These are phyloP conservation scores for Lota lota DNA, from an alignment of 2,113 vertebrate species.

Conservation along the genomic window DNA sequence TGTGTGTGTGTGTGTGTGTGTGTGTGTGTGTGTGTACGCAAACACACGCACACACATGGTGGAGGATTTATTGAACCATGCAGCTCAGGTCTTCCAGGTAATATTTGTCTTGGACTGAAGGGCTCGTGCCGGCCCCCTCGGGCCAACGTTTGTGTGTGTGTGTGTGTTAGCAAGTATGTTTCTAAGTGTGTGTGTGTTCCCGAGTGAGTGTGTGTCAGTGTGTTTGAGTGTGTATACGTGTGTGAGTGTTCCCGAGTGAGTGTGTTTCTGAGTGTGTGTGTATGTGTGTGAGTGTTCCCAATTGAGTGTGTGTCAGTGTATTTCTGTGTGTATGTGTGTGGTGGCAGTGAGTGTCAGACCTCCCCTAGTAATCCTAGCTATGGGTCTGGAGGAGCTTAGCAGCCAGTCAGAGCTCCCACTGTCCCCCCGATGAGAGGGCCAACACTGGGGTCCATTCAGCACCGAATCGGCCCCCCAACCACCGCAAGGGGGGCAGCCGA, in stretches of 20 bases:
- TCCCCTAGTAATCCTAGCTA: constrained; percentile 24
- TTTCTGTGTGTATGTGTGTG: background rate
- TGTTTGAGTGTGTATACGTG: too few species aligned
- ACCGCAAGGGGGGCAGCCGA: constrained; percentile 10
- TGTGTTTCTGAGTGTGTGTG: too few species aligned
- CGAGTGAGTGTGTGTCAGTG: too few species aligned
- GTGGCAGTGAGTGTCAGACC: constrained; percentile 34
- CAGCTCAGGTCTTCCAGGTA: constrained; percentile 31
- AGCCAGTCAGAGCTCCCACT: constrained; percentile 46
- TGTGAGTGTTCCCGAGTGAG: too few species aligned
- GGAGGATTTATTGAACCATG: constrained; percentile 19
- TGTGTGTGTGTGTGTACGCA: background rate
- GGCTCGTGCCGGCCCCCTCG: background rate
- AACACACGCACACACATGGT: constrained; percentile 7
- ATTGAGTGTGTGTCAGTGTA: constrained; percentile 6
- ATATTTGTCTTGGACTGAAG: constrained; percentile 55
- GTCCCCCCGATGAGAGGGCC: constrained; percentile 17
- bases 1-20: too few species aligned
- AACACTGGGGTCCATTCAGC: constrained; percentile 56
- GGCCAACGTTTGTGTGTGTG: too few species aligned
- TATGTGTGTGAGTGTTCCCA: too few species aligned
- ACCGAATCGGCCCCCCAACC: background rate
- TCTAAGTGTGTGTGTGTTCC: too few species aligned
- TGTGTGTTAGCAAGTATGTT: too few species aligned
- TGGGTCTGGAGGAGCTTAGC: constrained; percentile 30